phyloP scores from a whole-genome alignment of 2,113 vertebrate species.

The Rana temporaria region DNA sequence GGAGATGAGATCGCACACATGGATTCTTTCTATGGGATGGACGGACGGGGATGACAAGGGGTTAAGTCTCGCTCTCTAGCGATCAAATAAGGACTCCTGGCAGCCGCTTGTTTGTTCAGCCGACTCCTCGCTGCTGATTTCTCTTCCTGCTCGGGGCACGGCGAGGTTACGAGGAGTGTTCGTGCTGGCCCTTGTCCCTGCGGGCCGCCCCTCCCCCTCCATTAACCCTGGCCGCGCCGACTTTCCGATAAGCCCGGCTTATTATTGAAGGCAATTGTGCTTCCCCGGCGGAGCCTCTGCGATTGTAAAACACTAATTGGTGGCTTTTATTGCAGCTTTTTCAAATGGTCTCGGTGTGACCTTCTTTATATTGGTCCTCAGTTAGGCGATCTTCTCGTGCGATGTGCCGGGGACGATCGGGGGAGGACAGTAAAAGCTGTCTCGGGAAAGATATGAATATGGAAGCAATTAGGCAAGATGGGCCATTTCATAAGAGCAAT shows the following conservation, averaged over 20 bases:
- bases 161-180: background rate
- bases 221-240: background rate
- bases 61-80: slow-evolving; percentile 51
- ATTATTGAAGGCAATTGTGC: background rate
- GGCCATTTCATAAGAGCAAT: slow-evolving; percentile 44
- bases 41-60: slow-evolving; percentile 47
- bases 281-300: background rate
- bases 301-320: slow-evolving; percentile 35
- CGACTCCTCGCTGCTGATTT: slow-evolving; percentile 1
- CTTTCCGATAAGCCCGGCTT: background rate
- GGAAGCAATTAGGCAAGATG: slow-evolving; percentile 38
- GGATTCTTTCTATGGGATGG: too few species aligned
- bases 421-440: background rate
- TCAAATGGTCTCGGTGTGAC: slow-evolving; percentile 9
- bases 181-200: too few species aligned
- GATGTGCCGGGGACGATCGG: background rate
- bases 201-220: background rate
- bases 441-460: slow-evolving; percentile 16
- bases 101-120: slow-evolving; percentile 48
- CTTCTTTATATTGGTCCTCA: slow-evolving; percentile 16
- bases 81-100: slow-evolving; percentile 52
- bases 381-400: too few species aligned
- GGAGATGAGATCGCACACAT: too few species aligned
- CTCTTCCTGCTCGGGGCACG: background rate
- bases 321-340: slow-evolving; percentile 6